phyloP scores from a whole-genome alignment of 2,888 invertebrate genomes.

The Criorhina ranunculi region DNA sequence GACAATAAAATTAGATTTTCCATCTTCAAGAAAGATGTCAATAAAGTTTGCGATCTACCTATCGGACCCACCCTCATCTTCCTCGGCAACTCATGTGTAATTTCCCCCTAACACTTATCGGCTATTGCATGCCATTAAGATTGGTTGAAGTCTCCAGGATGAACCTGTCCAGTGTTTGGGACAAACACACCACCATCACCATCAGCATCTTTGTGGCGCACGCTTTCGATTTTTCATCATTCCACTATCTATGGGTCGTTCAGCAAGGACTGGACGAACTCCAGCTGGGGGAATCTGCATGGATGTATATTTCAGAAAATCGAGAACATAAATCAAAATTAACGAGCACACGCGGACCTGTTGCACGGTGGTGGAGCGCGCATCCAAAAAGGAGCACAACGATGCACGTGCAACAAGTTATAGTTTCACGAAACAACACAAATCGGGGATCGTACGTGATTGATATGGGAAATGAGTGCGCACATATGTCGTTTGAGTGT shows the following conservation, averaged over 20 bases:
- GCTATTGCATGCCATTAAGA: conserved; percentile 57
- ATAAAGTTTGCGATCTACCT: conserved; percentile 48
- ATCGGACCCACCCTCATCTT: conserved; percentile 61
- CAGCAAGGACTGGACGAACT: conserved; percentile 39
- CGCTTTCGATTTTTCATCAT: conserved; percentile 72
- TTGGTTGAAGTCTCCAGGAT: conserved; percentile 42
- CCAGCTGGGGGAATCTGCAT: conserved; percentile 74
- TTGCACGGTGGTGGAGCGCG: conserved; percentile 48
- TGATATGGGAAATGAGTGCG: conserved; percentile 70
- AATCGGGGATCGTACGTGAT: conserved; percentile 68
- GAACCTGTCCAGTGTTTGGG: conserved; percentile 62
- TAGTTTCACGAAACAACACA: conserved; percentile 41
- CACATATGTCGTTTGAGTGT: neutral
- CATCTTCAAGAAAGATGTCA: conserved; percentile 11
- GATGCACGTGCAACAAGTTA: conserved; percentile 64
- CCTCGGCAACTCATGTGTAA: no score
- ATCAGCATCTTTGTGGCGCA: conserved; percentile 56
- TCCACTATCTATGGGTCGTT: neutral
- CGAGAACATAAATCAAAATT: conserved; percentile 72
- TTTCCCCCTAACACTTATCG: conserved; percentile 69
- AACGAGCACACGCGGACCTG: conserved; percentile 75
- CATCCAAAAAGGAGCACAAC: conserved; percentile 11
- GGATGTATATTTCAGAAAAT: conserved; percentile 72
- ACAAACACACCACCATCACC: conserved; percentile 8
- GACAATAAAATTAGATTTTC: conserved; percentile 40